These are phyloP conservation scores for Akabosia matsudoensis DNA, from an alignment of 1,140 invertebrate species.

Conservation along the genomic window DNA sequence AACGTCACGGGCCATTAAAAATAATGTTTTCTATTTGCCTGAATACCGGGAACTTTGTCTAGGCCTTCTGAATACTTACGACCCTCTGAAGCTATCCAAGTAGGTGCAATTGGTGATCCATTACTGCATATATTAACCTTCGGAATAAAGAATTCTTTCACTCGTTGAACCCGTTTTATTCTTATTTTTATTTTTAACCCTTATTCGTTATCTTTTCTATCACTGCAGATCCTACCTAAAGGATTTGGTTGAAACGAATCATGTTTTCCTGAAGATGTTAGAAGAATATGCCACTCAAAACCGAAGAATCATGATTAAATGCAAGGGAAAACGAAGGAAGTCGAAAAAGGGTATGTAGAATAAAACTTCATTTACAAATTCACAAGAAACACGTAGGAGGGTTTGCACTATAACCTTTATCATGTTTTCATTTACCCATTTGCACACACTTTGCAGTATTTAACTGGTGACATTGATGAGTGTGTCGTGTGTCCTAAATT, in stretches of 20 bases:
- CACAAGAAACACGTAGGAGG: no score
- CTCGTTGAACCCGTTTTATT: neutral
- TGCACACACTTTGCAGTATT: no score
- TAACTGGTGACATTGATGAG: no score
- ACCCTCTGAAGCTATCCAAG: slow-evolving; percentile 82
- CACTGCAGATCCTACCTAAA: slow-evolving; percentile 72
- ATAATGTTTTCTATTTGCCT: slow-evolving; percentile 87
- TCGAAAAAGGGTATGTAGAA: slow-evolving; percentile 7
- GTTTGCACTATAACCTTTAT: no score
- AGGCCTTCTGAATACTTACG: slow-evolving; percentile 72
- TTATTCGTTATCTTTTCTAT: slow-evolving; percentile 26
- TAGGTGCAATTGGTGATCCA: slow-evolving; percentile 52
- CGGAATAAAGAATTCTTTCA: no score
- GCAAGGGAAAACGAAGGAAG: slow-evolving; percentile 51
- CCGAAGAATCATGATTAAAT: slow-evolving; percentile 67
- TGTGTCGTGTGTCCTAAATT: no score
- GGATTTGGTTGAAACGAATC: slow-evolving; percentile 82
- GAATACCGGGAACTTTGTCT: slow-evolving; percentile 91
- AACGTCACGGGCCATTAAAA: slow-evolving; percentile 79
- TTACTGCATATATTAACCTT: neutral
- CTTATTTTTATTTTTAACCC: no score
- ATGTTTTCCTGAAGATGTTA: slow-evolving; percentile 89
- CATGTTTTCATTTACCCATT: no score
- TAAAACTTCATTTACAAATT: no score
- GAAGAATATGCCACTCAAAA: slow-evolving; percentile 72